These are phyloP conservation scores for Triplophysa yarkandensis DNA, from an alignment of 2,797 vertebrate genomes.

Conservation along the genomic window DNA sequence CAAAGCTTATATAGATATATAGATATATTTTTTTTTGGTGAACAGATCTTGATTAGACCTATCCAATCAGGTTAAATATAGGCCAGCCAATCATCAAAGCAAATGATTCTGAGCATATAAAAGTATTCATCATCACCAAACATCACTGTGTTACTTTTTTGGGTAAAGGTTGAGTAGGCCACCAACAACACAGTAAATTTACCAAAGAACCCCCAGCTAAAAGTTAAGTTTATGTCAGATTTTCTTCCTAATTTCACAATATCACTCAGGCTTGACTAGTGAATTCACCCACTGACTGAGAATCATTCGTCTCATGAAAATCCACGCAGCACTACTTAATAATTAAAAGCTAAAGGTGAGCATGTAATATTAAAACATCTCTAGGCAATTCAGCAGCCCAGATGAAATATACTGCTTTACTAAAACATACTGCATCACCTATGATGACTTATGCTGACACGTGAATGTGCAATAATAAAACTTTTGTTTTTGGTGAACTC, in stretches of 20 bases:
- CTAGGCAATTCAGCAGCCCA: slow-evolving; percentile 64
- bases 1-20: no score
- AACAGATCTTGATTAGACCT: no score
- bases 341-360: slow-evolving; percentile 76
- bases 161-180: slow-evolving; percentile 1
- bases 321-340: slow-evolving; percentile 70
- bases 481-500: slow-evolving; percentile 52
- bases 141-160: slow-evolving; percentile 9
- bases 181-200: slow-evolving; percentile 29
- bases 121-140: no score
- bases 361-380: slow-evolving; percentile 79
- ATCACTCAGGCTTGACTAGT: slow-evolving; percentile 53
- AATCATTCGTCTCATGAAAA: slow-evolving; percentile 72
- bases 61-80: no score
- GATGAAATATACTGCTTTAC: slow-evolving; percentile 48
- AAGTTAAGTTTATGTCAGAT: slow-evolving; percentile 31
- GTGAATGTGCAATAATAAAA: slow-evolving; percentile 17
- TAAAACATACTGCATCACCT: slow-evolving; percentile 48
- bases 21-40: no score
- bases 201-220: background rate
- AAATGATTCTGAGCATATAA: no score
- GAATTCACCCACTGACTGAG: slow-evolving; percentile 60
- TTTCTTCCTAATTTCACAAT: slow-evolving; percentile 52
- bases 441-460: slow-evolving; percentile 42
- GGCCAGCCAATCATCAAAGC: no score